phyloP scores from a whole-genome alignment of 2,888 invertebrate species.

The Incurvaria masculella region DNA sequence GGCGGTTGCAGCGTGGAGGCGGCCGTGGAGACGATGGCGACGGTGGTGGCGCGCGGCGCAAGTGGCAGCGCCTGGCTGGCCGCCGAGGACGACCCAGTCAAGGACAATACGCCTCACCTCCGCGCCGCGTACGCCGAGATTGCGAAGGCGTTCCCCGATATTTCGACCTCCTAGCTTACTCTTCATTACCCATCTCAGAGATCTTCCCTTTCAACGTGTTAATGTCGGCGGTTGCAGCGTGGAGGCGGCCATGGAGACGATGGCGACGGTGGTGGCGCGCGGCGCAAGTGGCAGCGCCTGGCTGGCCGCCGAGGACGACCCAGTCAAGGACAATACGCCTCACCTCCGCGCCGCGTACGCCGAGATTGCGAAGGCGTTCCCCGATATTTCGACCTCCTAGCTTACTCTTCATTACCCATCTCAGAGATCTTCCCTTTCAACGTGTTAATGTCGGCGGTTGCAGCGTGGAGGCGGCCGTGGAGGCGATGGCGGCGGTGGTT shows the following conservation, averaged over 20 bases:
- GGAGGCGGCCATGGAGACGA: neutral
- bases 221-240: no score
- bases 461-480: no score
- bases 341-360: neutral
- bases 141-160: no score
- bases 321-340: neutral
- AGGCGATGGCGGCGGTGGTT: no score
- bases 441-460: no score
- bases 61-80: neutral
- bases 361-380: neutral
- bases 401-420: no score
- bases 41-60: neutral
- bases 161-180: no score
- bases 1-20: neutral
- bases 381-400: no score
- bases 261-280: neutral
- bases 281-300: neutral
- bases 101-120: neutral
- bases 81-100: neutral
- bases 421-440: no score
- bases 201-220: no score
- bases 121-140: neutral
- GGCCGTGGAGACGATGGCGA: neutral
- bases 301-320: neutral
- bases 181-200: no score